Evolutionary conservation across 2,113 vertebrate species (phyloP).

Genomic region (Campylomormyrus numenius): DNA sequence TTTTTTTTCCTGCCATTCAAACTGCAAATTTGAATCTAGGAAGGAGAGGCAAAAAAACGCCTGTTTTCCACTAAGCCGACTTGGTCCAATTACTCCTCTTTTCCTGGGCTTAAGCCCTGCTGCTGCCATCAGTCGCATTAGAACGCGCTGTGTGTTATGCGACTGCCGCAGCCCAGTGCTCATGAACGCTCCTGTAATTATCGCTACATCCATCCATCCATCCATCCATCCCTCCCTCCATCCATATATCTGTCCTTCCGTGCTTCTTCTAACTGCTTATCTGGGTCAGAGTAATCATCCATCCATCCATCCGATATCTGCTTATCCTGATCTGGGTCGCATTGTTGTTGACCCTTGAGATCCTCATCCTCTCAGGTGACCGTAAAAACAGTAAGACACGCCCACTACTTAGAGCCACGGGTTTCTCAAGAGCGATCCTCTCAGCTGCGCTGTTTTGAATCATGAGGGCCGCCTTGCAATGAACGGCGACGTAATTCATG

Average conservation of each 20-base stretch:
- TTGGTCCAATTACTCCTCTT: conserved; percentile 47
- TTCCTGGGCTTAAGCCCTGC: conserved; percentile 36
- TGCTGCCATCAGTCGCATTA: background rate
- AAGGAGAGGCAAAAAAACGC: conserved; percentile 23
- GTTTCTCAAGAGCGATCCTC: background rate
- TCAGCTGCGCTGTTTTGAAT: background rate
- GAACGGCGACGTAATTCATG: background rate
- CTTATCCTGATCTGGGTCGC: background rate
- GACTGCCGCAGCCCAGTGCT: background rate
- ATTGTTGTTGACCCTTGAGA: background rate
- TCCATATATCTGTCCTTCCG: no score
- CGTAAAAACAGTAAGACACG: background rate
- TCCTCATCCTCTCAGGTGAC: background rate
- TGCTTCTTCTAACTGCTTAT: background rate
- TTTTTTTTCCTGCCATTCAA: conserved; percentile 57
- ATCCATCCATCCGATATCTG: background rate
- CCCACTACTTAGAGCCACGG: background rate
- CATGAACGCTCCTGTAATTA: background rate
- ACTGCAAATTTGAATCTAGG: conserved; percentile 44
- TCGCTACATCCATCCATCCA: background rate
- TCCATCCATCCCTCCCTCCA: background rate
- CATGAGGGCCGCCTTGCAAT: background rate
- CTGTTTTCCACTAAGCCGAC: conserved; percentile 40
- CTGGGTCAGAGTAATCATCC: background rate
- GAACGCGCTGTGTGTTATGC: background rate